These are phyloP conservation scores for Drosophila melanogaster DNA, from an alignment of 1,140 invertebrate species.

Conservation along the genomic window DNA sequence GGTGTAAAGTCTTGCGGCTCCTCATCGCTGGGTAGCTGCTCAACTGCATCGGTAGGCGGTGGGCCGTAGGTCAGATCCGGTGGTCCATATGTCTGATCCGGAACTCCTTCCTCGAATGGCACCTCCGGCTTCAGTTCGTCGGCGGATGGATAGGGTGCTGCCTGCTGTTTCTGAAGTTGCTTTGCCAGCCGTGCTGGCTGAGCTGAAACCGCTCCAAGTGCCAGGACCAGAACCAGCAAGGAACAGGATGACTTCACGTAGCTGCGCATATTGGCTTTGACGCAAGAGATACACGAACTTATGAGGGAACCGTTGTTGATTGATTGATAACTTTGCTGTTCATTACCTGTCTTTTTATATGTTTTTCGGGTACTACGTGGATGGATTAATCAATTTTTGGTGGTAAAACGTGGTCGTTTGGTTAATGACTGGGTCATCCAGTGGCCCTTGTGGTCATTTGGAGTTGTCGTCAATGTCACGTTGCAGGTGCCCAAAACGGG, in stretches of 20 bases:
- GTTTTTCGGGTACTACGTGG: slow-evolving; percentile 19
- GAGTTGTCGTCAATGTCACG: slow-evolving; percentile 25
- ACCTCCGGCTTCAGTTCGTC: slow-evolving; percentile 47
- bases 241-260: slow-evolving; percentile 9
- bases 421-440: slow-evolving; percentile 20
- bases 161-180: slow-evolving; percentile 17
- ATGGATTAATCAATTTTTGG: slow-evolving; percentile 18
- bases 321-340: slow-evolving; percentile 17
- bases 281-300: neutral
- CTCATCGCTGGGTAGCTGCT: slow-evolving; percentile 43
- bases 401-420: slow-evolving; percentile 17
- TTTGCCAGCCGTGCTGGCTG: slow-evolving; percentile 12
- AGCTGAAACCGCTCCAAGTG: slow-evolving; percentile 11
- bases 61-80: slow-evolving; percentile 56
- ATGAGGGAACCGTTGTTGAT: slow-evolving; percentile 15
- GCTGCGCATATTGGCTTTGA: slow-evolving; percentile 18
- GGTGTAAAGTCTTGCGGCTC: slow-evolving; percentile 48
- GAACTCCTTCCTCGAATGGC: slow-evolving; percentile 52
- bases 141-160: slow-evolving; percentile 47
- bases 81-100: slow-evolving; percentile 54
- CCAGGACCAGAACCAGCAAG: slow-evolving; percentile 20
- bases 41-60: slow-evolving; percentile 52
- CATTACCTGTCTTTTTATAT: slow-evolving; percentile 40
- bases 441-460: slow-evolving; percentile 15
- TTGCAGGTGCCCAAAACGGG: slow-evolving; percentile 35